Evolutionary conservation across 2,888 invertebrate genomes (phyloP).

Genomic region (Ornithoptera alexandrae): DNA sequence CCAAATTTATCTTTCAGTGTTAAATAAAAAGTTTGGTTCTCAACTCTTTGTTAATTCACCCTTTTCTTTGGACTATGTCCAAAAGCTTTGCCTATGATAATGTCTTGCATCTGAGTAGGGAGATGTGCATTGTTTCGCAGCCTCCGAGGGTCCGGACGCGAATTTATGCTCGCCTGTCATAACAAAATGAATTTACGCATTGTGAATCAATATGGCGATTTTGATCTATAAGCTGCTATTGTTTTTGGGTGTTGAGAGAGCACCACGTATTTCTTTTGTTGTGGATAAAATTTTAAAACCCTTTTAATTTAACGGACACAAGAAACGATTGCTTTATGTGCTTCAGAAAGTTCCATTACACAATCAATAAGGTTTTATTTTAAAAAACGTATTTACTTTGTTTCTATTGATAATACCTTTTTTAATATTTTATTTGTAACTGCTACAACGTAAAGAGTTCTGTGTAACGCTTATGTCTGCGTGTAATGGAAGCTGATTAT

Average conservation of each 20-base stretch:
- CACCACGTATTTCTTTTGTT: conserved; percentile 64
- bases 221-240: conserved; percentile 70
- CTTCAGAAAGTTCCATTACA: background rate
- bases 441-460: too few species aligned
- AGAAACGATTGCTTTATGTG: background rate
- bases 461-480: too few species aligned
- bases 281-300: conserved; percentile 59
- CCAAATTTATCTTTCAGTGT: conserved; percentile 67
- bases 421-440: too few species aligned
- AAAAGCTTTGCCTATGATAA: conserved; percentile 62
- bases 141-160: conserved; percentile 72
- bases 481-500: too few species aligned
- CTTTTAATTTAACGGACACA: conserved; percentile 48
- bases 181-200: conserved; percentile 78
- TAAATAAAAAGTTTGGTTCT: conserved; percentile 68
- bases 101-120: conserved; percentile 69
- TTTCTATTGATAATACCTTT: too few species aligned
- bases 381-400: too few species aligned
- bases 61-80: conserved; percentile 66
- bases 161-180: conserved; percentile 79
- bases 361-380: too few species aligned
- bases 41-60: conserved; percentile 61
- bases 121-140: conserved; percentile 72
- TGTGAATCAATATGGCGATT: conserved; percentile 76
- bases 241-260: conserved; percentile 73